Evolutionary conservation across 2,113 vertebrate genomes (phyloP), one percentile per base, ranked within the genome.

Genomic region (Hippocampus zosterae): DNA sequence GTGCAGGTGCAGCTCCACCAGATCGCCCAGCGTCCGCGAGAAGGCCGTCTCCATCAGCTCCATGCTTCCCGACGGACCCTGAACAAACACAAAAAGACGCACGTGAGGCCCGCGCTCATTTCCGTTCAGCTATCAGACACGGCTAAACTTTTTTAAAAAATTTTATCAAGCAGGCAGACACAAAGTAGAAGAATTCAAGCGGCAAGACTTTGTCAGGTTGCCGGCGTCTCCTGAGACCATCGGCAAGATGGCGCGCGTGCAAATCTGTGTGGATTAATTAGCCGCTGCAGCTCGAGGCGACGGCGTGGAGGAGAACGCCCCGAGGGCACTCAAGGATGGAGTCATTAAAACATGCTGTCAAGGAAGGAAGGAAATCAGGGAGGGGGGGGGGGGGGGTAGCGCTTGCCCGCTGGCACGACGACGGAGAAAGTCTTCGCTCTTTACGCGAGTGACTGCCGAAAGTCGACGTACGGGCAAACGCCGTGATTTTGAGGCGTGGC

Each of bases 11-110:
- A 98, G 92, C 0, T 94, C 88, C 1, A 98, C 94, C 76, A 98
- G 93, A 61, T 95, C 95, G 0, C 68, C 85, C 72, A 97, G 88
- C 0, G 95, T 94, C 50, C 87, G 88, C 0, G 96, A 97, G 88
- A 97, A 99, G 65, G 94, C 93, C 0, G 95, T 98, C 80, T 99
- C 96, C 89, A 99, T 91, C 40, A 99, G 93, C 80, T 98, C 96
- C 94, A 99, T 96, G 83, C 88, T 93, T 10, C 92, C 91, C 10
- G 90, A 86, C 29, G 79, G 37, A 93, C 91, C 72, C 94, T 93
- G 88, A 79, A 63, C 65, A 71, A 57, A 74, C n/a, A 37, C 0
- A 37, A 37, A 37, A 37, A 37, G 29, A 33, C 29, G 29, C 29
- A 33, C 29, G 4, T 4, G 70, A 11, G 4, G 13, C 15, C 15